Percentiles rank a stretch among this genome's conserved stretches.
Conservation (phyloP, 2,888 invertebrate genomes). For the Adineta ricciae region DNA sequence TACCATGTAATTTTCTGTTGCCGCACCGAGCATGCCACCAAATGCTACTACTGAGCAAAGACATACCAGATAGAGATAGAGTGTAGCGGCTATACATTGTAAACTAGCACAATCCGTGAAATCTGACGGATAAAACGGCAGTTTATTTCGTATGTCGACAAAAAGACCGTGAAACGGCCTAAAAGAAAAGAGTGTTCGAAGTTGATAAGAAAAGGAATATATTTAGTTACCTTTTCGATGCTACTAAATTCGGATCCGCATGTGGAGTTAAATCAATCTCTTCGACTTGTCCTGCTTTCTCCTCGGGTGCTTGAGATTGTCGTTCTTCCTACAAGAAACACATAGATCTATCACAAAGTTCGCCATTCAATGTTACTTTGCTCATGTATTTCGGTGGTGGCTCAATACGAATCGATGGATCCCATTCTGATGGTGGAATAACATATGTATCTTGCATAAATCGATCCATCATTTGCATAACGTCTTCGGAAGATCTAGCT, state of each 20-base stretch:
- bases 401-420: conserved; percentile 28
- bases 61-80: conserved; percentile 50
- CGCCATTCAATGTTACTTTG: background rate
- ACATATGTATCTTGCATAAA: too few relatives aligned
- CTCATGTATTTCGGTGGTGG: conserved; percentile 25
- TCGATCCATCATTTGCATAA: too few relatives aligned
- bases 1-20: conserved; percentile 47
- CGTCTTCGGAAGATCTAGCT: too few relatives aligned
- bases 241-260: conserved; percentile 23
- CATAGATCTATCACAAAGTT: background rate
- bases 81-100: conserved; percentile 45
- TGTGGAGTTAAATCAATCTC: background rate
- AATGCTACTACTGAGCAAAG: conserved; percentile 50
- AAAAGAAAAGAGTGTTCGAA: background rate
- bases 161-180: conserved; percentile 48
- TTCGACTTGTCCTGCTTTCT: conserved; percentile 8
- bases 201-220: background rate
- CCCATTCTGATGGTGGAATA: conserved; percentile 32
- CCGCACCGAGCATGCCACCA: conserved; percentile 47
- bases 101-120: conserved; percentile 48
- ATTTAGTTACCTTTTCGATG: conserved; percentile 20
- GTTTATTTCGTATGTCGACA: conserved; percentile 43
- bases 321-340: background rate
- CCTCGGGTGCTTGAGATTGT: background rate
- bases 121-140: conserved; percentile 45